A percentile compares a stretch with the other conserved stretches of the same genome.
phyloP scores from a whole-genome alignment of 92 coral and sea anemone species.

The Desmophyllum pertusum region DNA sequence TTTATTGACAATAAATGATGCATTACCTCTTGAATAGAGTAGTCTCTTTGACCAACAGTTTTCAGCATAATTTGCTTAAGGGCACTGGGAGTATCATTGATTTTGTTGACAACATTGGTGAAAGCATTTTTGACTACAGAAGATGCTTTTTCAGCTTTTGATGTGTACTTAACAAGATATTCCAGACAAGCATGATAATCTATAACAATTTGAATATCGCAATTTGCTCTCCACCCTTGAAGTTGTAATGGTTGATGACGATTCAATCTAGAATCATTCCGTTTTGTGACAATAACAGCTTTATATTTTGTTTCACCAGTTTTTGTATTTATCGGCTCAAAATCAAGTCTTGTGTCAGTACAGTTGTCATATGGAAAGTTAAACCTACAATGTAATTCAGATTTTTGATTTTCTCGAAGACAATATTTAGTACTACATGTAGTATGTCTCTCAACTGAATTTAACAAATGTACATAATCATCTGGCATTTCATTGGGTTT shows the following conservation, averaged over 20 bases:
- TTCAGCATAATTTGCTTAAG: constrained; percentile 38
- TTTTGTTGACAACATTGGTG: constrained; percentile 6
- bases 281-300: constrained; percentile 27
- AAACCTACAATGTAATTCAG: constrained; percentile 24
- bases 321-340: constrained; percentile 30
- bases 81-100: neutral
- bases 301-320: constrained; percentile 21
- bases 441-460: constrained; percentile 32
- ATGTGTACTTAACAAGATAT: constrained; percentile 42
- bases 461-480: constrained; percentile 10
- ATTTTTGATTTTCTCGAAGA: constrained; percentile 17
- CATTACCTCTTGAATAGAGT: too few relatives aligned
- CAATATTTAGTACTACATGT: constrained; percentile 30
- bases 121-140: constrained; percentile 38
- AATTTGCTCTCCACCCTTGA: neutral
- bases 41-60: constrained; percentile 48
- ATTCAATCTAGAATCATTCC: constrained; percentile 24
- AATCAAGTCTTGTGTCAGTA: constrained; percentile 23
- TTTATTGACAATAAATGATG: constrained; percentile 45
- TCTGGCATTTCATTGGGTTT: neutral
- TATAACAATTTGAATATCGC: constrained; percentile 31
- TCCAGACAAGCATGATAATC: constrained; percentile 44
- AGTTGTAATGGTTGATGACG: constrained; percentile 25
- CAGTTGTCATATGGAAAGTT: constrained; percentile 33
- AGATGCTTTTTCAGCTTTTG: constrained; percentile 39